These are phyloP conservation scores for Micromussa lordhowensis DNA, from an alignment of 92 coral and sea anemone genomes.

Conservation along the genomic window DNA sequence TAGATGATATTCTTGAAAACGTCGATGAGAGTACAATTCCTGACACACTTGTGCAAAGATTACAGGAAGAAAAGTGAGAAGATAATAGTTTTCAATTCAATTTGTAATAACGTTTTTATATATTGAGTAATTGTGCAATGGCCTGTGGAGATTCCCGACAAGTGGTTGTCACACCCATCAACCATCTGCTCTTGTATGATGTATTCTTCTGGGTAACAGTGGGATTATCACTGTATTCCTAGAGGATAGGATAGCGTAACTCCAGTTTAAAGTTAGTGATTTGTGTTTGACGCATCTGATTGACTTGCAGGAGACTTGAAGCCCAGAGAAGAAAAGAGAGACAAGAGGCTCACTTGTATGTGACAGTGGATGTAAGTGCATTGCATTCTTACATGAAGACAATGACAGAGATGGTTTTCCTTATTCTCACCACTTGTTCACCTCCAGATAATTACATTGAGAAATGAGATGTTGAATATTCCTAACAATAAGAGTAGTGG, in stretches of 20 bases:
- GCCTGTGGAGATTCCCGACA: background rate
- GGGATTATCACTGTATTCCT: background rate
- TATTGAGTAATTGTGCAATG: background rate
- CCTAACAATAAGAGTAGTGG: too few relatives aligned
- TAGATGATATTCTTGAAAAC: slow-evolving; percentile 87
- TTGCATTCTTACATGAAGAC: too few relatives aligned
- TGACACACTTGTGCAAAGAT: slow-evolving; percentile 87
- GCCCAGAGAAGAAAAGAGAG: slow-evolving; percentile 97
- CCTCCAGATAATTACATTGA: too few relatives aligned
- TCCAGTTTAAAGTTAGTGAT: background rate
- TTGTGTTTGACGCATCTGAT: background rate
- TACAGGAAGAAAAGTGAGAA: slow-evolving; percentile 94
- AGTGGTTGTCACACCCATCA: background rate
- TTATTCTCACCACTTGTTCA: too few relatives aligned
- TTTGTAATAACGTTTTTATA: background rate
- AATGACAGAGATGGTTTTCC: too few relatives aligned
- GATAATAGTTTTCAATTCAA: background rate
- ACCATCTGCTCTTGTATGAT: background rate
- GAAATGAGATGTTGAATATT: too few relatives aligned
- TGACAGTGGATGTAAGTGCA: slow-evolving; percentile 89
- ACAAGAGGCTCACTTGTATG: slow-evolving; percentile 96
- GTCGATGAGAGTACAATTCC: slow-evolving; percentile 83
- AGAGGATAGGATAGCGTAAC: background rate
- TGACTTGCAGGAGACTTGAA: slow-evolving; percentile 81
- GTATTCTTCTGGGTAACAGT: background rate